Evolutionary conservation across 2,797 vertebrate genomes (phyloP), one percentile per base, ranked within the genome.

Genomic region (Tangara arthus): DNA sequence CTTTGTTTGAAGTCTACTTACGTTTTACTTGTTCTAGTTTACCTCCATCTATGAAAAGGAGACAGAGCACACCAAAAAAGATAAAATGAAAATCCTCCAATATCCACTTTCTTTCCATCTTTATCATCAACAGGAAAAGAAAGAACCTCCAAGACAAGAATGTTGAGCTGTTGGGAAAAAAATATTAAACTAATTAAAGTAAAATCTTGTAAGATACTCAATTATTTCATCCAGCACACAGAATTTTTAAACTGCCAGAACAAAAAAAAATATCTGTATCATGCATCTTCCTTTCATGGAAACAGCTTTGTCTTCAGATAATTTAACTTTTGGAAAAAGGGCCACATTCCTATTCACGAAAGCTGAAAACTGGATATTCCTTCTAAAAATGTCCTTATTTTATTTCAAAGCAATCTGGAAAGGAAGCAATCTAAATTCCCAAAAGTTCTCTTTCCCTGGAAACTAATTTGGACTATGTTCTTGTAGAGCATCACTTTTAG

Each of bases 21-120:
- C 98, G 92, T 97, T 98, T 98, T 52, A 96, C 94, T 97, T 98
- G 97, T 82, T 98, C 98, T 75, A 97, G 91, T 97, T 96, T 97
- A 92, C 96, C 95, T 93, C 97, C 97, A 89, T 98, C 97, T 94
- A 98, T 85, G 88, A 98, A 96, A 91, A 98, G 94, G 65, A 98
- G 95, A 89, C 98, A 97, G 60, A 98, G 88, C 82, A 98, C 78
- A 34, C 96, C 97, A 87, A 96, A 95, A 70, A 97, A 94, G 59
- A 97, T 81, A 50, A 95, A 94, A 80, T 95, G 52, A 86, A 95
- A 65, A 59, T 96, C 77, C 91, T 97, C 96, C 93, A 97, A 78
- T 89, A 96, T 97, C 97, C 97, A 96, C 88, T 95, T 97, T 84
- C 90, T 96, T 87, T 94, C 97, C 96, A 97, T 98, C 88, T 92